Percentiles rank a stretch among this genome's conserved stretches.
These are phyloP conservation scores for Bradypodion ventrale DNA, from an alignment of 2,797 vertebrate species.

Conservation along the genomic window DNA sequence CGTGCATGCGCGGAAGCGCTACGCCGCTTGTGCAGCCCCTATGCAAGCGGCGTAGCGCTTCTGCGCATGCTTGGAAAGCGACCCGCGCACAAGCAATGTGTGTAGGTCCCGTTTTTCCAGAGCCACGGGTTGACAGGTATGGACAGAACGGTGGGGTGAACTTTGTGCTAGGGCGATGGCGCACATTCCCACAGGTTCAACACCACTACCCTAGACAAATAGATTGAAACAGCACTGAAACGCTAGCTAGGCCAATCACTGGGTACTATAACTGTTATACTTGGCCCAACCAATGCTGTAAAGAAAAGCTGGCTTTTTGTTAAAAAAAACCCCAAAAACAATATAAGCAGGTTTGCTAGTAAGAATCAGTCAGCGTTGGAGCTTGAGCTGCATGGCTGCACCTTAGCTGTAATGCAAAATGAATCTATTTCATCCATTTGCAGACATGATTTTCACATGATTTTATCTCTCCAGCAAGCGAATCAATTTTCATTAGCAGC, in stretches of 20 bases:
- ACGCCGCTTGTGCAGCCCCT: too few relatives aligned
- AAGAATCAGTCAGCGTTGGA: not conserved
- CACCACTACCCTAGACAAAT: not conserved
- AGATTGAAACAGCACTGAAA: not conserved
- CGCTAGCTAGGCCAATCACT: not conserved
- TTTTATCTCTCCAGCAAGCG: conserved; percentile 16
- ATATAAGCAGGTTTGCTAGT: not conserved
- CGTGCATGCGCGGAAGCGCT: too few relatives aligned
- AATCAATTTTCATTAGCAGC: conserved; percentile 29
- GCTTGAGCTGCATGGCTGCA: not conserved
- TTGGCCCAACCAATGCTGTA: not conserved
- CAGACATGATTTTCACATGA: conserved; percentile 19
- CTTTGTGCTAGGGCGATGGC: too few relatives aligned
- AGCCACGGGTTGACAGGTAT: too few relatives aligned
- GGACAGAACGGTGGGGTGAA: too few relatives aligned
- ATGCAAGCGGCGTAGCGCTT: too few relatives aligned
- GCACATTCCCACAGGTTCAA: too few relatives aligned
- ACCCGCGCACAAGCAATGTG: too few relatives aligned
- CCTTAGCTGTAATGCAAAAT: not conserved
- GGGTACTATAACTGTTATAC: not conserved
- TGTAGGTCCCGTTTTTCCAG: too few relatives aligned
- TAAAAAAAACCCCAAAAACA: too few relatives aligned
- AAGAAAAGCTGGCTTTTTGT: not conserved
- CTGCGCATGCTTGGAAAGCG: too few relatives aligned
- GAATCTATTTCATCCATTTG: conserved; percentile 3